Conservation (phyloP, 1,140 invertebrate species). For the Eulimnadia texana region DNA sequence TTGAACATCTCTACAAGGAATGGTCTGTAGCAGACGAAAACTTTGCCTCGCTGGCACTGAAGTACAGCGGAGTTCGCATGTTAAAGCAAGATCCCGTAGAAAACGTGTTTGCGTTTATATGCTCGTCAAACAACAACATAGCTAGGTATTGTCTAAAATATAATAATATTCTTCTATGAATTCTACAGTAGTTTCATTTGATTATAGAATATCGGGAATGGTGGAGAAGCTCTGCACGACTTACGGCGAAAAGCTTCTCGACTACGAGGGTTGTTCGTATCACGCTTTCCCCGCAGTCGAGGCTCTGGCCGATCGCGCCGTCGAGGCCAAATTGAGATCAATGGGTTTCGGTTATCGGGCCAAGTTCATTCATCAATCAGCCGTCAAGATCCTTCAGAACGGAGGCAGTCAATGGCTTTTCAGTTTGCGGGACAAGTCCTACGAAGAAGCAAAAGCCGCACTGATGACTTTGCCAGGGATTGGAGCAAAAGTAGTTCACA, state of each 20-base stretch:
- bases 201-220: conserved; percentile 67
- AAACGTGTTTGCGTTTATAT: conserved; percentile 91
- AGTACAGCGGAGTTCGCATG: conserved; percentile 72
- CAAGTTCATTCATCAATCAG: conserved; percentile 61
- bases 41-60: conserved; percentile 49
- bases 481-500: conserved; percentile 58
- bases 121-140: conserved; percentile 95
- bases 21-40: conserved; percentile 59
- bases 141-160: conserved; percentile 41
- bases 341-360: conserved; percentile 88
- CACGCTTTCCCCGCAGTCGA: conserved; percentile 68
- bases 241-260: conserved; percentile 62
- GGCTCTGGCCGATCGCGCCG: conserved; percentile 37
- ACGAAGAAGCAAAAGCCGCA: conserved; percentile 52
- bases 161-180: background rate
- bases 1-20: conserved; percentile 48
- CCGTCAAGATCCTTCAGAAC: conserved; percentile 45
- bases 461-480: conserved; percentile 68
- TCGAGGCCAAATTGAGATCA: conserved; percentile 53
- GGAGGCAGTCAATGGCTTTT: conserved; percentile 57
- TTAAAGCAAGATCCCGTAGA: conserved; percentile 83
- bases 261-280: conserved; percentile 46
- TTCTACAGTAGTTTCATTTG: background rate
- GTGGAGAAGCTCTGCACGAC: conserved; percentile 72
- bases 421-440: conserved; percentile 44